Percentiles rank a stretch among this genome's conserved stretches.
phyloP scores from a whole-genome alignment of 2,797 vertebrate genomes.

The Pogoniulus pusillus region DNA sequence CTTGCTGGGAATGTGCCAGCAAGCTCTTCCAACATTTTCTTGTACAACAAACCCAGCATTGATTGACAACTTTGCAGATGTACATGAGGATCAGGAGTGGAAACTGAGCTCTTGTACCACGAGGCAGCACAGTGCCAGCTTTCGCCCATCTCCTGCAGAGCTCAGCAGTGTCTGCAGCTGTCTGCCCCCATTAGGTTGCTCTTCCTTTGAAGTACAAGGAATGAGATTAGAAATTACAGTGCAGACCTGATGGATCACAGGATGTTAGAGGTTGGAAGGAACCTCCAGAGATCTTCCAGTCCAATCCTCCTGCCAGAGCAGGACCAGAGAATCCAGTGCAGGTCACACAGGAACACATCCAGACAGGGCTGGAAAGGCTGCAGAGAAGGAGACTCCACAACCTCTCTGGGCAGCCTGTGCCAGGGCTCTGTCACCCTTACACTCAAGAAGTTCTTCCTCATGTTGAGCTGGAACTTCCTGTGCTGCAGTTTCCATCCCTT shows the following conservation, averaged over 20 bases:
- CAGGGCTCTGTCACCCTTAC: too few relatives aligned
- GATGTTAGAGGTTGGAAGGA: too few relatives aligned
- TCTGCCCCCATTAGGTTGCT: background rate
- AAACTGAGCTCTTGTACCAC: background rate
- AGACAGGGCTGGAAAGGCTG: too few relatives aligned
- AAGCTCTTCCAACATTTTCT: background rate
- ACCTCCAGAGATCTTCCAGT: too few relatives aligned
- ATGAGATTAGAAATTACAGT: background rate
- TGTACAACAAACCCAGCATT: background rate
- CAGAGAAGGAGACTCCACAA: too few relatives aligned
- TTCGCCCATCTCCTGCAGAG: background rate
- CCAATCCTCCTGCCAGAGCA: too few relatives aligned
- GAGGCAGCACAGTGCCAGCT: background rate
- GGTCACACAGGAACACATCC: too few relatives aligned
- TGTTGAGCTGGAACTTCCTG: too few relatives aligned
- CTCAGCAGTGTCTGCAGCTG: background rate
- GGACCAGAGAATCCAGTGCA: too few relatives aligned
- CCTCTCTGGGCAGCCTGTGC: too few relatives aligned
- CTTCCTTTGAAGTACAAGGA: background rate
- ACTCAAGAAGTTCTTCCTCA: too few relatives aligned
- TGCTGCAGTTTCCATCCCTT: too few relatives aligned
- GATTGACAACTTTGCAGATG: background rate
- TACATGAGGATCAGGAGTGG: background rate
- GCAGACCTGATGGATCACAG: background rate
- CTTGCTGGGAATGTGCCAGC: background rate